Evolutionary conservation across 1,140 invertebrate genomes (phyloP), one percentile per base, ranked within the genome.

Genomic region (Scylla paramamosain): DNA sequence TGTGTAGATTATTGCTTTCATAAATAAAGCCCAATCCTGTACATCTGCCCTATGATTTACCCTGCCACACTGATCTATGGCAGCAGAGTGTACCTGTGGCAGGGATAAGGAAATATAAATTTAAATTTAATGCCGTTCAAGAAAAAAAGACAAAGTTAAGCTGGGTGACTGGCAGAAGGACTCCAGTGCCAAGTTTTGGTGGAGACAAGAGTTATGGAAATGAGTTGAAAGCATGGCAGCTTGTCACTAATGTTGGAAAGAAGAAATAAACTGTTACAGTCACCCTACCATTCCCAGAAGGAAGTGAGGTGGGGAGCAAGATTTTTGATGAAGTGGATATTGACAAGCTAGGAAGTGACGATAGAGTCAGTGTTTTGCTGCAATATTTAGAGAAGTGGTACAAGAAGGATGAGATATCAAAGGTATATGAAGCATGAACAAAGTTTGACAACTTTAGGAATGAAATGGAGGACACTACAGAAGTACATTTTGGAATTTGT

Each of bases 351-450:
- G 45, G 4, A 45, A n/a, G 14, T 32, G 88, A 46, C 8, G 88
- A 90, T 46, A 32, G 88, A 14, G 12, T 90, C 28, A 32, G 39
- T 2, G 88, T 90, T 90, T 90, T 90, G 88, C 45, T 90, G 29
- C 88, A 45, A 90, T 1, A 90, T 32, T 45, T 45, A 32, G 88
- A 90, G 8, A n/a, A n/a, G n/a, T n/a, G n/a, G n/a, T n/a, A n/a
- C n/a, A n/a, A n/a, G n/a, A n/a, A n/a, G n/a, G n/a, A n/a, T n/a
- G 46, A 39, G 88, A 31, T 88, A 14, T 88, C 86, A 88, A 28
- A 12, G 0, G 86, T 28, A 88, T 32, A 88, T 31, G 86, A 88
- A 14, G 86, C 86, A 88, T 88, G 86, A 7, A 88, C 86, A 28
- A 88, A 14, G 7, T 88, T 88, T 29, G 86, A 88, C 86, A 88